Conservation (phyloP, 2,113 vertebrate genomes). For the Pyxicephalus adspersus region DNA sequence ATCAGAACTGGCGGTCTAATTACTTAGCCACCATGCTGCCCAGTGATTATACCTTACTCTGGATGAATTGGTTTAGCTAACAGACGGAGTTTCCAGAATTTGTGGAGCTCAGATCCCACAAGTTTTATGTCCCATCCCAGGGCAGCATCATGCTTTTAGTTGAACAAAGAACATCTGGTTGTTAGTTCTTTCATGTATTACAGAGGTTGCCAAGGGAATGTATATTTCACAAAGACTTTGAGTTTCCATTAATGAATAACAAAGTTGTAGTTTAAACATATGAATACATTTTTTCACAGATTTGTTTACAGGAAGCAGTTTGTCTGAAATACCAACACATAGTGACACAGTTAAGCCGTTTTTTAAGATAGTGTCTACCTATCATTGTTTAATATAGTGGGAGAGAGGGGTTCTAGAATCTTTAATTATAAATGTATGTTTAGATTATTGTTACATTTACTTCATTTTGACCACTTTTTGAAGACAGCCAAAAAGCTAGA, state of each 20-base stretch:
- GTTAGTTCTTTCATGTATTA: conserved; percentile 5
- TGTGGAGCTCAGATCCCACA: conserved; percentile 7
- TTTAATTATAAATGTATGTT: too few species aligned
- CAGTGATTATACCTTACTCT: neutral
- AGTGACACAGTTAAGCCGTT: neutral
- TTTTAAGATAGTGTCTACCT: too few species aligned
- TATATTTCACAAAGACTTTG: conserved; percentile 28
- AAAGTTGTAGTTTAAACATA: conserved; percentile 27
- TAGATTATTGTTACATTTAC: too few species aligned
- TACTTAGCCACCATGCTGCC: neutral
- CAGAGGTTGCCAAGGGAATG: conserved; percentile 18
- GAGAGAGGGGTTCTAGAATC: too few species aligned
- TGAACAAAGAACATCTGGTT: conserved; percentile 27
- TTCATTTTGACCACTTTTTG: too few species aligned
- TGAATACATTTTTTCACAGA: neutral
- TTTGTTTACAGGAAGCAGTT: conserved; percentile 13
- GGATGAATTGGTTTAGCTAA: neutral
- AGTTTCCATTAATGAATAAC: conserved; percentile 6
- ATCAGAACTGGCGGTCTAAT: too few species aligned
- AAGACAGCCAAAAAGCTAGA: too few species aligned
- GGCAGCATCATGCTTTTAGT: conserved; percentile 10
- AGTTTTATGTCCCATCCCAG: neutral
- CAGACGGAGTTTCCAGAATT: conserved; percentile 15
- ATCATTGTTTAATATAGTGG: too few species aligned
- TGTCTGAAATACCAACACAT: neutral